Base-by-base conservation (phyloP, 2,113 vertebrate species). In the Saccopteryx bilineata region DNA sequence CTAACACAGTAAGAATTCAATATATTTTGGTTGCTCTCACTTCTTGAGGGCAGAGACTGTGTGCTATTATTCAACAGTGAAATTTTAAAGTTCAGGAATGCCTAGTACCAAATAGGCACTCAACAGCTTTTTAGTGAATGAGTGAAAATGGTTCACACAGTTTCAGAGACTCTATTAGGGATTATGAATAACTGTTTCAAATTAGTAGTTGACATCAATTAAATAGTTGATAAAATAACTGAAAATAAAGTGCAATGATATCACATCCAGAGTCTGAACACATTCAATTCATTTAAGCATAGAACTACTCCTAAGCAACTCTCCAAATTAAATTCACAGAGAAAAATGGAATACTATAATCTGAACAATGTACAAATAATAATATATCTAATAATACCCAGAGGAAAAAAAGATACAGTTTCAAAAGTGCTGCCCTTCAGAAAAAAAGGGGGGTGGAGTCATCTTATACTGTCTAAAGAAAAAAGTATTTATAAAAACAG, bases 131-230 rank as follows among this genome's bases (percentile, higher is more conserved):
- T 85, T 68, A 56, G 33, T 66, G 23, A 93, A 68, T 74, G 39
- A 91, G 31, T 72, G 60, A 91, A 94, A 87, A 76, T 65, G 79
- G 58, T 60, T 91, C 83, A 82, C n/a, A 79, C 2, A 50, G 63
- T 79, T 83, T 74, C 63, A 89, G 48, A 71, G 39, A 83, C 23
- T 17, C 48, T 82, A 90, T 15, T 61, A 23, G 48, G 8, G 54
- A 71, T 95, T 86, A 74, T 72, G 52, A 87, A 71, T 65, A n/a
- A 76, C 4, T 65, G 23, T 54, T 33, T 48, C 58, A 82, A 39
- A 61, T 52, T 24, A 31, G 24, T 24, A 8, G 13, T 46, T 93
- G 46, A 50, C 9, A 28, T 89, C 87, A 93, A 81, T 75, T 69
- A 63, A 78, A 91, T 6, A 39, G 15, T 71, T 61, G 9, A 52